Conservation (phyloP, 1,140 invertebrate species). For the Lasioglossum albipes region DNA sequence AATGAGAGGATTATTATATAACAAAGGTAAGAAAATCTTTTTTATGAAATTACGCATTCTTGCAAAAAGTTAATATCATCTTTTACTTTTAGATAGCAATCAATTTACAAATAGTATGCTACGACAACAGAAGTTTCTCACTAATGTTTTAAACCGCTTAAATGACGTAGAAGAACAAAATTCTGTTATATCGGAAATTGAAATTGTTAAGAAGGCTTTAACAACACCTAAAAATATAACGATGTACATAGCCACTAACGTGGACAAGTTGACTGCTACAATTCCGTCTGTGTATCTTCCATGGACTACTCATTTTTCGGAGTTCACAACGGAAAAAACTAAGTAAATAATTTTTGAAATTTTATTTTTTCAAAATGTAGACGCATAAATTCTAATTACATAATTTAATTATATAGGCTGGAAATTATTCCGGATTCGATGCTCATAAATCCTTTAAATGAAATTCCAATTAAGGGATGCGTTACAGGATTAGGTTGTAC, state of each 20-base stretch:
- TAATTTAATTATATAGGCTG: conserved; percentile 73
- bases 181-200: conserved; percentile 83
- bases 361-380: conserved; percentile 2
- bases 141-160: conserved; percentile 83
- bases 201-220: conserved; percentile 83
- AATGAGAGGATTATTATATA: conserved; percentile 84
- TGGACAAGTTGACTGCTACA: conserved; percentile 81
- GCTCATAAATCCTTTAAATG: conserved; percentile 71
- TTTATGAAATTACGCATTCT: background rate
- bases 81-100: conserved; percentile 84
- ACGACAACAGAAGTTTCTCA: conserved; percentile 89
- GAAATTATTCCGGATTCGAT: conserved; percentile 79
- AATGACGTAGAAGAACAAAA: conserved; percentile 80
- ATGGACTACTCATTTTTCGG: conserved; percentile 81
- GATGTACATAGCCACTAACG: conserved; percentile 87
- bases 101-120: conserved; percentile 85
- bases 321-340: conserved; percentile 65
- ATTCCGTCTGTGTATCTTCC: conserved; percentile 78
- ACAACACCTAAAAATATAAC: conserved; percentile 82
- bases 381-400: conserved; percentile 9
- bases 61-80: background rate
- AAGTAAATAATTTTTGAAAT: conserved; percentile 66
- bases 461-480: conserved; percentile 77
- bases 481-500: conserved; percentile 91
- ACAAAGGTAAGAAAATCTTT: conserved; percentile 80